Percentiles rank a stretch among this genome's conserved stretches.
Evolutionary conservation across 2,797 vertebrate species (phyloP).

Genomic region (Mus spretus): DNA sequence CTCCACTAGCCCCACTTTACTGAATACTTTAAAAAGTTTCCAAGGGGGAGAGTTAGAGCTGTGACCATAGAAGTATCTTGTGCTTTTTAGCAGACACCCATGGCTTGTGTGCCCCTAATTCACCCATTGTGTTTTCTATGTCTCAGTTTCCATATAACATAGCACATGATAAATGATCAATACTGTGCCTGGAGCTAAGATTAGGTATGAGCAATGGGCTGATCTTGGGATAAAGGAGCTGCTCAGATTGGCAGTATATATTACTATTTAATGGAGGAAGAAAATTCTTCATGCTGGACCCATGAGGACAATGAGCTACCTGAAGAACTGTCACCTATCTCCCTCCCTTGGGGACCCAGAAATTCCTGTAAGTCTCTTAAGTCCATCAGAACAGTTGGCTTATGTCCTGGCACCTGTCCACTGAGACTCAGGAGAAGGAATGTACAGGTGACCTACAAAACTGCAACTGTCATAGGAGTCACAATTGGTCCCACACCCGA

Average conservation of each 20-base stretch:
- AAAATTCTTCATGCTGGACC: neutral
- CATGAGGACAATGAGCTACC: neutral
- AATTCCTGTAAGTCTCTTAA: too few relatives aligned
- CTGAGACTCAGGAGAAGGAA: neutral
- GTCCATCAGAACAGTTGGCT: neutral
- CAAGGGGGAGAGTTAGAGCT: too few relatives aligned
- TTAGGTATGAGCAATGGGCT: neutral
- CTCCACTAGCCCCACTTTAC: neutral
- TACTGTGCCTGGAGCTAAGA: too few relatives aligned
- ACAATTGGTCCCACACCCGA: too few relatives aligned
- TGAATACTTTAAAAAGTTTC: neutral
- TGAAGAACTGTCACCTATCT: too few relatives aligned
- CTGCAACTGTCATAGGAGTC: neutral
- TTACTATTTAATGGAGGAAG: neutral
- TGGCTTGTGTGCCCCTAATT: neutral
- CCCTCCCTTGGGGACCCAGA: too few relatives aligned
- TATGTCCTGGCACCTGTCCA: neutral
- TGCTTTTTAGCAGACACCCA: too few relatives aligned
- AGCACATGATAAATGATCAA: too few relatives aligned
- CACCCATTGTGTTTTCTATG: neutral
- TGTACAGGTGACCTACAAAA: neutral
- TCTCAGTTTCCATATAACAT: too few relatives aligned
- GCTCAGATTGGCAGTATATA: neutral
- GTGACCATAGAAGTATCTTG: neutral
- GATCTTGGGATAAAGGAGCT: neutral